Base-by-base conservation (phyloP, 2,113 vertebrate species). In the Propithecus coquereli region DNA sequence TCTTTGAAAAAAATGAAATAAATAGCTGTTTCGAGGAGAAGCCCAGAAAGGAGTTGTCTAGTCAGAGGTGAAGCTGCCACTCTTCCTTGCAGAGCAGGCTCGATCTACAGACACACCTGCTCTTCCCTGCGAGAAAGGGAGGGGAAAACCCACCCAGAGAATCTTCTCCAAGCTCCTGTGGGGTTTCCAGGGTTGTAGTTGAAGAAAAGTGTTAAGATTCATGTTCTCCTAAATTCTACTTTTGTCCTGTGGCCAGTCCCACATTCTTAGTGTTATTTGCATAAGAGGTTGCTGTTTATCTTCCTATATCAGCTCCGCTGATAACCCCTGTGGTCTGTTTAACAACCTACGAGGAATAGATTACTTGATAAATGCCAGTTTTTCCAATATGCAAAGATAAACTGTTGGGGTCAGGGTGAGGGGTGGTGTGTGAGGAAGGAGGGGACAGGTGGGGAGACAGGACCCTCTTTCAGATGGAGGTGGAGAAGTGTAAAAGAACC, bases 281-380 rank as follows among this genome's bases (percentile, higher is more conserved):
- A 98, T 98, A 96, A 98, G 97, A 98, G 98, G 98, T 98, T 82
- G 93, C 96, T 84, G 98, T 98, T 98, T 99, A 99, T 99, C 99
- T 98, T 98, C 97, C 97, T 98, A 95, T 98, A 99, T 99, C 98
- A 96, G 98, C 98, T 82, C 95, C 79, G 90, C 98, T 97, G 99
- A 99, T 99, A 99, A 99, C 99, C 98, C 99, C 97, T 97, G 94
- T 89, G 98, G 98, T 99, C 98, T 98, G 97, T 47, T 98, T 10
- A 92, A 98, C 79, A 98, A 98, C 96, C 98, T 97, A 97, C 91
- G 97, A 97, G 99, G 98, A 98, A 98, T 94, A 97, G 98, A 99
- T 98, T 91, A 92, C 98, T 98, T 70, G 98, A 99, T 98, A 98
- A 97, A 27, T 34, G n/a, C 97, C 80, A 76, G 83, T 90, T 96